phyloP scores from a whole-genome alignment of 2,797 vertebrate genomes.

The Toxotes lorentzi region DNA sequence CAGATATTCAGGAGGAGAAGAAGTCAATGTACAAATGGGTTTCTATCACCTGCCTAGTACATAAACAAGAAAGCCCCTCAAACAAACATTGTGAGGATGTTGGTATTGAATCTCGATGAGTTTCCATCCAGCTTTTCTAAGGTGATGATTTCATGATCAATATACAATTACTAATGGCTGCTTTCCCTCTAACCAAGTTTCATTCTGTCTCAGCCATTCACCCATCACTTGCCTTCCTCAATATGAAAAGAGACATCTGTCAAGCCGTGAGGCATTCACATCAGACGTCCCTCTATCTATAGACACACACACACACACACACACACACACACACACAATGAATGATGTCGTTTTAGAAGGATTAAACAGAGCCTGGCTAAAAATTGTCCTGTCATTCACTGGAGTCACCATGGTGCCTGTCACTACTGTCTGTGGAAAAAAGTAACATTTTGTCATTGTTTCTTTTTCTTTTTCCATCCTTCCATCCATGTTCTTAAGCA shows the following conservation, averaged over 20 bases:
- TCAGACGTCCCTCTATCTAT: slow-evolving; percentile 32
- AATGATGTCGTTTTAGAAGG: slow-evolving; percentile 11
- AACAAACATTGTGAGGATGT: background rate
- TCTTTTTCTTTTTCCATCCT: background rate
- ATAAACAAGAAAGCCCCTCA: no score
- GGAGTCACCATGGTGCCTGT: background rate
- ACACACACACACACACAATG: background rate
- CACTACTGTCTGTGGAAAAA: background rate
- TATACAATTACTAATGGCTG: no score
- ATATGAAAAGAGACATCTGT: slow-evolving; percentile 35
- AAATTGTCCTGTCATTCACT: slow-evolving; percentile 10
- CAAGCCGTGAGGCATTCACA: slow-evolving; percentile 32
- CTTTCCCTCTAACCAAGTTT: slow-evolving; percentile 9
- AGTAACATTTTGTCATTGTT: background rate
- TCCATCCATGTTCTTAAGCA: no score
- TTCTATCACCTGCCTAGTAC: no score
- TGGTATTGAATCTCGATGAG: background rate
- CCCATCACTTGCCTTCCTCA: background rate
- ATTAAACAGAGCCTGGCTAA: slow-evolving; percentile 23
- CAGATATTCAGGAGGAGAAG: no score
- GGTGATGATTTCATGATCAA: background rate
- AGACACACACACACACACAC: background rate
- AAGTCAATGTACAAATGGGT: no score
- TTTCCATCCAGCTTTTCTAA: background rate
- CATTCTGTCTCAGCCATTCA: slow-evolving; percentile 11